Evolutionary conservation across 1,140 invertebrate genomes (phyloP).

Genomic region (Drosophila willistoni): DNA sequence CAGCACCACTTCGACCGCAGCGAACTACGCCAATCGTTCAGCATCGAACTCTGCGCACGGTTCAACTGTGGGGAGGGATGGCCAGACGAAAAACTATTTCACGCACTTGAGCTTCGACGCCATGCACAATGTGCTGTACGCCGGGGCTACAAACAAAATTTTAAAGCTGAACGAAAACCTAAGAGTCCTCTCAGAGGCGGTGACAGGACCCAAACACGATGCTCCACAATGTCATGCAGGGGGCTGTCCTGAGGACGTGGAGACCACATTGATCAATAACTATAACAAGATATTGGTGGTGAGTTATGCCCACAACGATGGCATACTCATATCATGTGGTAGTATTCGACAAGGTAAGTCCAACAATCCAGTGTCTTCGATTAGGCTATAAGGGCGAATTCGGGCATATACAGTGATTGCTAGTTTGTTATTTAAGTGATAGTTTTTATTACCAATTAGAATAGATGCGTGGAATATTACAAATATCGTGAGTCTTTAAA

Average conservation of each 20-base stretch:
- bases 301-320: constrained; percentile 88
- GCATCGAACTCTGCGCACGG: not conserved
- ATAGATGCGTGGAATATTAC: too few relatives aligned
- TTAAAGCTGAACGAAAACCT: constrained; percentile 91
- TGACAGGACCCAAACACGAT: constrained; percentile 90
- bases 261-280: constrained; percentile 90
- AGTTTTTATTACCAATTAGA: too few relatives aligned
- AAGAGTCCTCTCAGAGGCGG: constrained; percentile 87
- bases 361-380: too few relatives aligned
- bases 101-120: constrained; percentile 85
- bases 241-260: constrained; percentile 89
- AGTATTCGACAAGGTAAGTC: constrained; percentile 90
- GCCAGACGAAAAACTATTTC: constrained; percentile 81
- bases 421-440: too few relatives aligned
- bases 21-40: constrained; percentile 44
- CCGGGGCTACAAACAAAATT: constrained; percentile 93
- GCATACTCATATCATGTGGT: constrained; percentile 93
- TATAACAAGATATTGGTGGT: constrained; percentile 96
- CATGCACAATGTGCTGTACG: constrained; percentile 87
- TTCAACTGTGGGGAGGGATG: constrained; percentile 5
- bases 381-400: too few relatives aligned
- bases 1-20: constrained; percentile 29
- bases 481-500: too few relatives aligned
- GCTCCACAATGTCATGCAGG: constrained; percentile 94
- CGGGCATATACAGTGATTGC: too few relatives aligned